phyloP scores from a whole-genome alignment of 1,140 invertebrate genomes.

The Eumeta japonica region DNA sequence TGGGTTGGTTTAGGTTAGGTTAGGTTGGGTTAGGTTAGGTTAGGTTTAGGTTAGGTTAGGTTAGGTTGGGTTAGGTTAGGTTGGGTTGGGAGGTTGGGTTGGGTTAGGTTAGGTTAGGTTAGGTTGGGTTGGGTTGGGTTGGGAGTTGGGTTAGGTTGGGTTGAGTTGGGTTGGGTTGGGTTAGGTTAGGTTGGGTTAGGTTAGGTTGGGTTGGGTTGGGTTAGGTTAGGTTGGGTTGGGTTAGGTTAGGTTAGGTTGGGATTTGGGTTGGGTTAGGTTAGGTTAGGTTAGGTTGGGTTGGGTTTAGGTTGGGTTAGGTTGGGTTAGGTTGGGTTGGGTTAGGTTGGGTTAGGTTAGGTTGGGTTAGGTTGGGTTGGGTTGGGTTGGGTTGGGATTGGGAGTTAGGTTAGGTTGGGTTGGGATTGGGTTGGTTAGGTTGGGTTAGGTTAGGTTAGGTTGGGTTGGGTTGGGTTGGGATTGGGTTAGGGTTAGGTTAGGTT shows the following conservation, averaged over 20 bases:
- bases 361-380: constrained; percentile 4
- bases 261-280: no score
- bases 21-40: constrained; percentile 30
- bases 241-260: constrained; percentile 5
- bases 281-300: no score
- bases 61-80: constrained; percentile 22
- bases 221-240: background rate
- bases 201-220: background rate
- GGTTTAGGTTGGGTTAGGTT: constrained; percentile 3
- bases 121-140: no score
- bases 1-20: no score
- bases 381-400: no score
- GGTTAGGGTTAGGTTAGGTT: constrained; percentile 1
- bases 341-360: constrained; percentile 4
- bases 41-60: no score
- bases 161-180: constrained; percentile 21
- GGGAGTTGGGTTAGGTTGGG: no score
- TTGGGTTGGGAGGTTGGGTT: constrained; percentile 29
- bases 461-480: no score
- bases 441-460: background rate
- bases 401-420: no score
- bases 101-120: constrained; percentile 27
- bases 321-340: constrained; percentile 3
- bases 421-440: no score
- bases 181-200: constrained; percentile 17